phyloP scores from a whole-genome alignment of 2,113 vertebrate genomes.

The Sterna hirundo region DNA sequence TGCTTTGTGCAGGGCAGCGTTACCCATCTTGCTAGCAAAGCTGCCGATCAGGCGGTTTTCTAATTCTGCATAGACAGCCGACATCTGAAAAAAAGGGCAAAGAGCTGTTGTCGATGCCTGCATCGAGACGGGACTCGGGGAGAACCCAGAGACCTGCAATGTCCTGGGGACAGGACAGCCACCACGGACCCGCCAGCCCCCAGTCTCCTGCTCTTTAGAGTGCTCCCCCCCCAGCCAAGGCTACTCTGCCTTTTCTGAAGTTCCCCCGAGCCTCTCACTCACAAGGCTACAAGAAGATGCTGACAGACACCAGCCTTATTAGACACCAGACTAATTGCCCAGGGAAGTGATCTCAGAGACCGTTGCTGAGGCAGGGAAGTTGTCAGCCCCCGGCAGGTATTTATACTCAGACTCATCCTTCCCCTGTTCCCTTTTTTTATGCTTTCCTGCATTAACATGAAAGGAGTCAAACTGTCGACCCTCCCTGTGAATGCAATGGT shows the following conservation, averaged over 20 bases:
- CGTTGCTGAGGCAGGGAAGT: neutral
- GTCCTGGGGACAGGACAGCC: neutral
- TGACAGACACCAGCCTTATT: neutral
- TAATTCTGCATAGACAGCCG: constrained; percentile 92
- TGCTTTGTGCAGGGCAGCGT: constrained; percentile 65
- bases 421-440: neutral
- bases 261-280: neutral
- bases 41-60: constrained; percentile 83
- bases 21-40: constrained; percentile 82
- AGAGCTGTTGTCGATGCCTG: neutral
- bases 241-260: neutral
- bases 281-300: neutral
- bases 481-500: rapidly evolving
- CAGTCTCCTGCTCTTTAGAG: neutral
- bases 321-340: neutral
- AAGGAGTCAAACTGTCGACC: rapidly evolving
- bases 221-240: neutral
- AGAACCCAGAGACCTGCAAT: neutral
- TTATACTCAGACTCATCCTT: neutral
- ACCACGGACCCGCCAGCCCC: rapidly evolving
- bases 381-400: neutral
- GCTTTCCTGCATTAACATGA: neutral
- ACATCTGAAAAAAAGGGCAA: constrained; percentile 81
- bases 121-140: rapidly evolving
- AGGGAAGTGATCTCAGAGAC: neutral